These are phyloP conservation scores for Eulemur coronatus DNA, from an alignment of 2,797 vertebrate genomes.

Conservation along the genomic window DNA sequence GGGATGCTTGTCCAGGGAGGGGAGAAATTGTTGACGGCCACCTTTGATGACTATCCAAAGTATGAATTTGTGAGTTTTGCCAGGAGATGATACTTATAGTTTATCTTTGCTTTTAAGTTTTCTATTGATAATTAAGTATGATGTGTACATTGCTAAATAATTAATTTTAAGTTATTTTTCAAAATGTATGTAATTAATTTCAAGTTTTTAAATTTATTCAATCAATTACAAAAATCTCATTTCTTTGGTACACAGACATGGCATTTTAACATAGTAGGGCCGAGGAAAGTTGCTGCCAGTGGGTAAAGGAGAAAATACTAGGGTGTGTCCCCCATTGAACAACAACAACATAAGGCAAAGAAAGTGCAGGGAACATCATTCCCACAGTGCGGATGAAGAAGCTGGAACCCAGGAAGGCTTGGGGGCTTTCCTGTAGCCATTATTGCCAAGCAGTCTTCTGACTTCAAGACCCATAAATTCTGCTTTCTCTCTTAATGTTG, in stretches of 20 bases:
- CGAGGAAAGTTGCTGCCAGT: neutral
- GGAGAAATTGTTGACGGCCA: too few species aligned
- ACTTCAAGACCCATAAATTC: neutral
- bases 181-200: neutral
- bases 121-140: neutral
- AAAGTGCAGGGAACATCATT: neutral
- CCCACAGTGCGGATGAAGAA: neutral
- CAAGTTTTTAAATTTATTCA: neutral
- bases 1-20: neutral
- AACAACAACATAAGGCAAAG: neutral
- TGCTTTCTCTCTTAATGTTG: neutral
- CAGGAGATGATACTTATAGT: neutral
- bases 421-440: neutral
- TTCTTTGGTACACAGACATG: neutral
- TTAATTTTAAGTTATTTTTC: neutral
- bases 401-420: neutral
- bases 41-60: neutral
- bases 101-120: neutral
- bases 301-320: accelerated
- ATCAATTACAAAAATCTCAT: neutral
- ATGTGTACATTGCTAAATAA: neutral
- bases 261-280: neutral
- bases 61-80: neutral
- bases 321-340: neutral
- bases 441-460: neutral